These are phyloP conservation scores for Pogonocichla stellata DNA, from an alignment of 2,113 vertebrate species.

Conservation along the genomic window DNA sequence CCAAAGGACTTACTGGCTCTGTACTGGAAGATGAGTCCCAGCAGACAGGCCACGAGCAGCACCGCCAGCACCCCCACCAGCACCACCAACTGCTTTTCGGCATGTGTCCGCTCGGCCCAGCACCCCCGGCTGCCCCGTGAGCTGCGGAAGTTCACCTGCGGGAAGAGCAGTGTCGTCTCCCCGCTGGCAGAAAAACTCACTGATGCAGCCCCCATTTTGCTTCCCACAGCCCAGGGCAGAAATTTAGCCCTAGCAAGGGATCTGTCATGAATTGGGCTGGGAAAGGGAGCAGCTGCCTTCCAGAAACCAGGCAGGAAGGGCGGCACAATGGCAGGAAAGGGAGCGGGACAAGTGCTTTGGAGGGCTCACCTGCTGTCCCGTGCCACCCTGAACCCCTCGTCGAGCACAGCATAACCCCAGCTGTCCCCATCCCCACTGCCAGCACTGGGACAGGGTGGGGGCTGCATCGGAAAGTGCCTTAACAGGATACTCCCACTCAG, in stretches of 20 bases:
- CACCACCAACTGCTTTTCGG: conserved; percentile 81
- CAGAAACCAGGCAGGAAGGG: conserved; percentile 63
- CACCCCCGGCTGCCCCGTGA: conserved; percentile 62
- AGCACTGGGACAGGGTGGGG: not conserved
- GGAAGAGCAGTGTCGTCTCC: not conserved
- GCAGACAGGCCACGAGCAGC: conserved; percentile 75
- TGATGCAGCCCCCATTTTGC: not conserved
- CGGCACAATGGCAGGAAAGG: conserved; percentile 74
- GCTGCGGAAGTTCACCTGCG: conserved; percentile 81
- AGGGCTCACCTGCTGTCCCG: not conserved
- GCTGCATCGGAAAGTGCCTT: not conserved
- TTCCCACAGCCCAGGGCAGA: not conserved
- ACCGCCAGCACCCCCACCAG: conserved; percentile 68
- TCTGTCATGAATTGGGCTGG: not conserved
- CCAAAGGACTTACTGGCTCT: conserved; percentile 79
- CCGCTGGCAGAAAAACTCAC: not conserved
- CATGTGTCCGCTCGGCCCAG: conserved; percentile 76
- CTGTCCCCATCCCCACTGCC: not conserved
- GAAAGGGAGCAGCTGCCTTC: conserved; percentile 29
- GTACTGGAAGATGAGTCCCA: conserved; percentile 83
- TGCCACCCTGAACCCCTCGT: not conserved
- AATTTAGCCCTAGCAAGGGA: fast-evolving
- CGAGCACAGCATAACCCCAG: fast-evolving
- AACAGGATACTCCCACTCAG: conserved; percentile 12
- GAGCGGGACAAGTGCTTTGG: not conserved